Evolutionary conservation across 2,113 vertebrate genomes (phyloP).

Genomic region (Cyrtonyx montezumae): DNA sequence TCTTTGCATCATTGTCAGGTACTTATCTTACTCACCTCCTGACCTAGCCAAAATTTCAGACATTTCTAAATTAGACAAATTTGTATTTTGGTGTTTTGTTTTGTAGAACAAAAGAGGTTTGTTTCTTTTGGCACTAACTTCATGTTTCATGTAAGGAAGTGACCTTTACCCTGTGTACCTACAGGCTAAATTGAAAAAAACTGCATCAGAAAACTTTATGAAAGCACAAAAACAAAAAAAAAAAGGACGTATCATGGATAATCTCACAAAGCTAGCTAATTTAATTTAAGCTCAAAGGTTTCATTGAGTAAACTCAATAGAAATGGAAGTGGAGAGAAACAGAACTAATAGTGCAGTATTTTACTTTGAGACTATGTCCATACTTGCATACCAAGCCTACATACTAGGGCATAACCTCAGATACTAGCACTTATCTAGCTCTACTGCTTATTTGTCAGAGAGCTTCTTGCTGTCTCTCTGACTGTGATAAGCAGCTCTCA

Average conservation of each 20-base stretch:
- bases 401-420: background rate
- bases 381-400: background rate
- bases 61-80: background rate
- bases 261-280: background rate
- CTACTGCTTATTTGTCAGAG: background rate
- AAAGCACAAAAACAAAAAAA: background rate
- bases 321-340: background rate
- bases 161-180: background rate
- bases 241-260: rapidly evolving
- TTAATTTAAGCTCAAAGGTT: background rate
- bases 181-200: background rate
- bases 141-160: background rate
- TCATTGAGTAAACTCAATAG: background rate
- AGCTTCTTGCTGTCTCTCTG: background rate
- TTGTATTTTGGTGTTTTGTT: background rate
- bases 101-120: background rate
- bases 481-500: background rate
- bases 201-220: too few species aligned
- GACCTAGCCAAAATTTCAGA: background rate
- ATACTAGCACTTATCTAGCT: background rate
- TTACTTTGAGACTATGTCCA: background rate
- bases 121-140: background rate
- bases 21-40: rapidly evolving
- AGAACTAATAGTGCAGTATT: background rate
- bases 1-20: background rate